These are phyloP conservation scores for Leptopilina myrica DNA, from an alignment of 2,888 invertebrate species.

Conservation along the genomic window DNA sequence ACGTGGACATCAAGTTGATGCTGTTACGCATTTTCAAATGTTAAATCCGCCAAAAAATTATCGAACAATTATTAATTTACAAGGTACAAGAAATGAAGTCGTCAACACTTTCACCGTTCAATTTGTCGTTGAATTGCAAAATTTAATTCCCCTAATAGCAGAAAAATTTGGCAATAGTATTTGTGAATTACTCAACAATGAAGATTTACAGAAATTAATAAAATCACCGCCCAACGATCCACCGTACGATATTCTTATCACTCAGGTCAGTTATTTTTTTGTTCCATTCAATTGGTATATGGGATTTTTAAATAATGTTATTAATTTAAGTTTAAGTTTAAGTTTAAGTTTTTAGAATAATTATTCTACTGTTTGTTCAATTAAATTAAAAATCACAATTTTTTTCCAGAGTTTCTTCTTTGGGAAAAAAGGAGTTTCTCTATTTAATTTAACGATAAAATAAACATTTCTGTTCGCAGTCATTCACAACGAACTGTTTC, in stretches of 20 bases:
- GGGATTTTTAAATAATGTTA: no score
- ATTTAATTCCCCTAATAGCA: conserved; percentile 34
- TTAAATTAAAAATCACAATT: no score
- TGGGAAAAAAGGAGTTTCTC: no score
- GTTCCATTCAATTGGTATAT: no score
- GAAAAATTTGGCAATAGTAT: conserved; percentile 52
- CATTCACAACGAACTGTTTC: conserved; percentile 66
- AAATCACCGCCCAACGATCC: conserved; percentile 62
- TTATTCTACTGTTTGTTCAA: no score
- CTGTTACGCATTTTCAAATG: conserved; percentile 70
- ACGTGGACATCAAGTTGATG: conserved; percentile 76
- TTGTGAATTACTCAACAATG: conserved; percentile 56
- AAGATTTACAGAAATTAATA: conserved; percentile 60
- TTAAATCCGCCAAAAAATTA: conserved; percentile 69
- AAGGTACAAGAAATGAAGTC: conserved; percentile 49
- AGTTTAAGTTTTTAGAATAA: no score
- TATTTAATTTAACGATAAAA: no score
- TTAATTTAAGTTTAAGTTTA: no score
- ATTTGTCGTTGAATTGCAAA: neutral
- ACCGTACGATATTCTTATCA: conserved; percentile 65
- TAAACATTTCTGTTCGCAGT: conserved; percentile 63
- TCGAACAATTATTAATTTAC: conserved; percentile 69
- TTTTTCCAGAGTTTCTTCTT: no score
- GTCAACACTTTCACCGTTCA: conserved; percentile 60
- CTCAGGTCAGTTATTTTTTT: conserved; percentile 56